Evolutionary conservation across 1,140 invertebrate species (phyloP).

Genomic region (Nymphalis io): DNA sequence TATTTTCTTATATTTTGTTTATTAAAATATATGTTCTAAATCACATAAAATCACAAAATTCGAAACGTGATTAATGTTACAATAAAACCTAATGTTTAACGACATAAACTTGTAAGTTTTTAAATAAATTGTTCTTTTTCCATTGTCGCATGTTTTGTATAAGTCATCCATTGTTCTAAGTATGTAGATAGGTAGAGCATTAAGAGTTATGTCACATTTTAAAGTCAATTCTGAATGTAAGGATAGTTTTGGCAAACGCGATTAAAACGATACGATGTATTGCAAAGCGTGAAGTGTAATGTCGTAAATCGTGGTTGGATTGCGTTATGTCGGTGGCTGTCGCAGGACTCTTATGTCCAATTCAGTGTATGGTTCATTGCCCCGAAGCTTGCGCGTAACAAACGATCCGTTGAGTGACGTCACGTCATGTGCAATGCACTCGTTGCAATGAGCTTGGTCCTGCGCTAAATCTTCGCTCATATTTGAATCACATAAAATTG

Average conservation of each 20-base stretch:
- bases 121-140: too few relatives aligned
- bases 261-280: conserved; percentile 7
- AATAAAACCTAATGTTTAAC: not conserved
- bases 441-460: conserved; percentile 32
- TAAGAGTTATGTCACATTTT: not conserved
- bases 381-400: conserved; percentile 36
- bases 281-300: conserved; percentile 38
- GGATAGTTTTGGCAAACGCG: conserved; percentile 16
- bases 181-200: not conserved
- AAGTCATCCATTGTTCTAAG: too few relatives aligned
- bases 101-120: too few relatives aligned
- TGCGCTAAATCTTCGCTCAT: conserved; percentile 8
- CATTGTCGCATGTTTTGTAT: too few relatives aligned
- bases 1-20: not conserved
- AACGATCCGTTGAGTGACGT: conserved; percentile 39
- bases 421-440: conserved; percentile 36
- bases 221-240: not conserved
- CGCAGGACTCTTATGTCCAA: conserved; percentile 40
- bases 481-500: not conserved
- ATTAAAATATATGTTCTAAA: not conserved
- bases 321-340: conserved; percentile 33
- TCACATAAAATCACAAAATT: too few relatives aligned
- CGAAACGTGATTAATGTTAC: too few relatives aligned
- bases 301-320: conserved; percentile 37
- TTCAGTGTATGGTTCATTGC: conserved; percentile 38